These are phyloP conservation scores for Gasteruption jaculator DNA, from an alignment of 2,888 invertebrate species.

Conservation along the genomic window DNA sequence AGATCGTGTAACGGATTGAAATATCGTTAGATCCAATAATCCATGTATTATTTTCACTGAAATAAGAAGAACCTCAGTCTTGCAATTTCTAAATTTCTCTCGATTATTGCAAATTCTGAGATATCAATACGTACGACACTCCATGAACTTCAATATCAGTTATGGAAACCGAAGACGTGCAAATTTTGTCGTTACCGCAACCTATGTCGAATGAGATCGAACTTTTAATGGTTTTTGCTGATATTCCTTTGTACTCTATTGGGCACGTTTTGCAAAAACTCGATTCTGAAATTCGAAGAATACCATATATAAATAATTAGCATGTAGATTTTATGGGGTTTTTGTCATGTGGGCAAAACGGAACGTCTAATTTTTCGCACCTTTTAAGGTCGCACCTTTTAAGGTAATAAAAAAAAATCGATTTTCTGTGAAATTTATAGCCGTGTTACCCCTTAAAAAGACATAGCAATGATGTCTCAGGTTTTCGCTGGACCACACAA, in stretches of 20 bases:
- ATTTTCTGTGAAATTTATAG: too few species aligned
- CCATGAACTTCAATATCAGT: constrained; percentile 16
- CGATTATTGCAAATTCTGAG: constrained; percentile 8
- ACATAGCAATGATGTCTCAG: too few species aligned
- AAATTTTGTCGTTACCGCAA: constrained; percentile 35
- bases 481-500: too few species aligned
- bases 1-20: constrained; percentile 26
- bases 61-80: background rate
- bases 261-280: constrained; percentile 28
- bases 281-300: constrained; percentile 5
- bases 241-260: constrained; percentile 23
- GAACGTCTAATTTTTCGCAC: too few species aligned
- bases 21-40: constrained; percentile 38
- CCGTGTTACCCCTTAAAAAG: too few species aligned
- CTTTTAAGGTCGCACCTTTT: too few species aligned
- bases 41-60: constrained; percentile 31
- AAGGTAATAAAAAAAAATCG: too few species aligned
- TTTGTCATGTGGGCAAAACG: constrained; percentile 3
- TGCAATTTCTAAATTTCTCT: background rate
- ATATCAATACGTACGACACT: constrained; percentile 17
- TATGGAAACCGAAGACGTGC: constrained; percentile 27
- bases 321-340: too few species aligned
- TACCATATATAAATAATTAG: background rate
- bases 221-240: constrained; percentile 17
- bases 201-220: constrained; percentile 34